Evolutionary conservation across 2,888 invertebrate species (phyloP).

Genomic region (Mythimna ferrago): DNA sequence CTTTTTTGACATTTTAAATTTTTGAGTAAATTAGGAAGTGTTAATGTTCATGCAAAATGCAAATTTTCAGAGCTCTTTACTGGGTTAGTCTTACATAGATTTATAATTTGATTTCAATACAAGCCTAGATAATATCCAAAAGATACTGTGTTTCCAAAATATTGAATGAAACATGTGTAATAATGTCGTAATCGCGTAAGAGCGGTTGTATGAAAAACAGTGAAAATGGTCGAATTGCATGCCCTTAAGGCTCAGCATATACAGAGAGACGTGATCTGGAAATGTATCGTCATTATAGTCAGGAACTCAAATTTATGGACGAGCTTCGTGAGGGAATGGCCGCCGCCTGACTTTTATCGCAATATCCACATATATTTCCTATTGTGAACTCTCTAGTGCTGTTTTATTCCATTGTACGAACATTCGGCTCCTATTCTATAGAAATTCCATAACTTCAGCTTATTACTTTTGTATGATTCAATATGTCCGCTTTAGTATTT

Average conservation of each 20-base stretch:
- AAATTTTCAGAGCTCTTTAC: too few species aligned
- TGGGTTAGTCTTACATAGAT: too few species aligned
- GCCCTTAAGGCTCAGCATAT: conserved; percentile 46
- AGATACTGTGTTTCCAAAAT: too few species aligned
- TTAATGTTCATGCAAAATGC: too few species aligned
- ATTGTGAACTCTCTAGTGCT: conserved; percentile 65
- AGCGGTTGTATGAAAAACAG: too few species aligned
- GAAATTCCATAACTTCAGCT: conserved; percentile 48
- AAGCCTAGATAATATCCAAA: too few species aligned
- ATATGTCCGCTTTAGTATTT: conserved; percentile 33
- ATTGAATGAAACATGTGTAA: too few species aligned
- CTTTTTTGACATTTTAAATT: too few species aligned
- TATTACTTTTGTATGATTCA: conserved; percentile 48
- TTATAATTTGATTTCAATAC: too few species aligned
- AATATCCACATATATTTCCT: conserved; percentile 70
- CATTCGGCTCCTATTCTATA: conserved; percentile 54
- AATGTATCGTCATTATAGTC: conserved; percentile 70
- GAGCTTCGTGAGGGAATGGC: conserved; percentile 63
- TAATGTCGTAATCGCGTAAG: too few species aligned
- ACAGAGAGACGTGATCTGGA: conserved; percentile 73
- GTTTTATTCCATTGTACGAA: conserved; percentile 61
- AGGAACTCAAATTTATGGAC: conserved; percentile 73
- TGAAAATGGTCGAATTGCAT: too few species aligned
- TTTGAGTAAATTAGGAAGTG: too few species aligned
- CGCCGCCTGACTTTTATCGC: conserved; percentile 66